These are phyloP conservation scores for Coregonus suidteri DNA, from an alignment of 2,797 vertebrate genomes.

Conservation along the genomic window DNA sequence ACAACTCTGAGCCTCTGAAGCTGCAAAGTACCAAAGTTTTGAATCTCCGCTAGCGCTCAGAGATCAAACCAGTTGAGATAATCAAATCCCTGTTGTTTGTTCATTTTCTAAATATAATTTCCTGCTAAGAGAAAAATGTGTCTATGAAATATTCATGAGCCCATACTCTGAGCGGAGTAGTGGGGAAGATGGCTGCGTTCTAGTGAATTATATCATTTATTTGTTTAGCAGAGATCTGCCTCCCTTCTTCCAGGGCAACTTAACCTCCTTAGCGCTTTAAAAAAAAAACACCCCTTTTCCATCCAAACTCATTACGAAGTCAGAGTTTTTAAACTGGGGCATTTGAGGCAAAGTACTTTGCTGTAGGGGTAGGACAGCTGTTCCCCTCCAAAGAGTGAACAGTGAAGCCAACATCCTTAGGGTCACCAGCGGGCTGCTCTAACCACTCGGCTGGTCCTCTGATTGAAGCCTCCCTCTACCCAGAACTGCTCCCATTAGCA, in stretches of 20 bases:
- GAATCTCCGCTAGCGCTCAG: background rate
- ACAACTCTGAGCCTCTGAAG: background rate
- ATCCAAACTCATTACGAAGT: background rate
- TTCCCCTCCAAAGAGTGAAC: background rate
- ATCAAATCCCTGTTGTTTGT: conserved; percentile 53
- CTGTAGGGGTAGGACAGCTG: background rate
- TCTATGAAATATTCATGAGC: conserved; percentile 58
- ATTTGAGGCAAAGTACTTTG: background rate
- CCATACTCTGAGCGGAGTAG: background rate
- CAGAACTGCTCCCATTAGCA: background rate
- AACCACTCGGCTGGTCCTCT: background rate
- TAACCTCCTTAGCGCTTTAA: too few relatives aligned
- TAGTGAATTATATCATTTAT: background rate
- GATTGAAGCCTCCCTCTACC: background rate
- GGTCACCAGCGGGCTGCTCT: background rate
- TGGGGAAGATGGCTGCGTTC: background rate
- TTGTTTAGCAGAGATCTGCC: background rate
- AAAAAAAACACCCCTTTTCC: background rate
- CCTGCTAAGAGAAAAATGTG: conserved; percentile 29
- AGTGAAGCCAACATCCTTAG: background rate
- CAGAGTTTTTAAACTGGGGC: background rate
- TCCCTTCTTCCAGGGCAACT: background rate
- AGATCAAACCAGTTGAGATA: conserved; percentile 29
- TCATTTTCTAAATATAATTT: conserved; percentile 55
- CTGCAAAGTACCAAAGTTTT: too few relatives aligned